Base-by-base conservation (phyloP, 2,888 invertebrate species). In the Magallana nippona region DNA sequence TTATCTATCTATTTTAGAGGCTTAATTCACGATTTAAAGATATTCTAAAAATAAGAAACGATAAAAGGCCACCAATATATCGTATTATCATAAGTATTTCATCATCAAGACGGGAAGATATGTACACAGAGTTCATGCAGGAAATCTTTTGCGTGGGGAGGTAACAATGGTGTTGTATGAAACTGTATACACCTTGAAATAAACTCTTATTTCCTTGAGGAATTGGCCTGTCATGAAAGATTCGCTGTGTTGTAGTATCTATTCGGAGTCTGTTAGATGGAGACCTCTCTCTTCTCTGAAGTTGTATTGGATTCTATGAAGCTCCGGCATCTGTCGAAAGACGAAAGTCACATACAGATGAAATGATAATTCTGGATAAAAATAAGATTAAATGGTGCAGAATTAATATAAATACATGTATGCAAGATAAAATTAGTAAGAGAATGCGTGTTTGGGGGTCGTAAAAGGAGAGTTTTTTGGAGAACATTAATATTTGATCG, bases 291-390 rank as follows among this genome's bases (percentile, higher is more conserved):
- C 60, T 17, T 60, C 60, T 60, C 17, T n/a, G 60, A 60, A 60
- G 60, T 60, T 3, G 60, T 60, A n/a, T 60, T 60, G 3, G 19
- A 0, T 60, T 60, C 60, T 60, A 19, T 19, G 60, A 19, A n/a
- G 19, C 60, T 60, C 19, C 60, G n/a, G 60, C 17, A 19, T n/a
- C 10, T 19, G n/a, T 19, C 22, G 15, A 71, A 71, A 71, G 32
- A 71, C 13, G 32, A 22, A 71, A 71, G 15, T 32, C 5, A 71
- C n/a, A n/a, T n/a, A n/a, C 15, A 27, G 27, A 71, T 5, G 32
- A 22, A 71, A 71, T 60, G 5, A 60, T 71, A 27, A 32, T 71
- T 71, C 32, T 22, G 71, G 71, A 71, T 22, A 71, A 71, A 71
- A 71, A 27, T 71, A 71, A 71, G 22, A 71, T 22, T 71, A 71